Evolutionary conservation across 2,113 vertebrate genomes (phyloP).

Genomic region (Salvelinus fontinalis): DNA sequence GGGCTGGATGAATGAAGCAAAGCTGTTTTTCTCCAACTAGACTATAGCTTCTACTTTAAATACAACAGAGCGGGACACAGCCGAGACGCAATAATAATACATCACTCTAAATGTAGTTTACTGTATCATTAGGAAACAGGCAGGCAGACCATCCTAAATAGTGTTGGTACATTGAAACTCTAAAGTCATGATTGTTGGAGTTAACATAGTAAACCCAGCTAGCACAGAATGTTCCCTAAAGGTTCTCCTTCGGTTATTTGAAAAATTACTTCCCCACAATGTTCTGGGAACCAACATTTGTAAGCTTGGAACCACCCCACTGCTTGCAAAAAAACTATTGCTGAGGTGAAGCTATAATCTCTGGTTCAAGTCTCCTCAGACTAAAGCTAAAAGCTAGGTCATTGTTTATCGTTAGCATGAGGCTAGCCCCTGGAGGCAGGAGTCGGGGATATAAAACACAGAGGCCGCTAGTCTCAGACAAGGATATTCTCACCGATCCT

Average conservation of each 20-base stretch:
- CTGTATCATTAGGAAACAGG: neutral
- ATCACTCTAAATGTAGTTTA: conserved; percentile 7
- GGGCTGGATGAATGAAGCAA: conserved; percentile 46
- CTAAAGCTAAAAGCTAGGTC: conserved; percentile 4
- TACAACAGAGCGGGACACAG: neutral
- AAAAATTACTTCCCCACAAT: too few relatives aligned
- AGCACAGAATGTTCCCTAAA: too few relatives aligned
- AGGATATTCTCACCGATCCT: conserved; percentile 76
- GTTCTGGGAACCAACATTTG: too few relatives aligned
- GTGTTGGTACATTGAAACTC: neutral
- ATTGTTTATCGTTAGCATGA: conserved; percentile 36
- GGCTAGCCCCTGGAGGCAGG: conserved; percentile 35
- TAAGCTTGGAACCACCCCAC: too few relatives aligned
- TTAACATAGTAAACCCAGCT: conserved; percentile 1
- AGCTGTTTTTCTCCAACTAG: conserved; percentile 18
- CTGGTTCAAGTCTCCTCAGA: neutral
- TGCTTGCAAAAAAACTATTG: too few relatives aligned
- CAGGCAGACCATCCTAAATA: neutral
- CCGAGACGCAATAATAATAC: neutral
- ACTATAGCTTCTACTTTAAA: conserved; percentile 44
- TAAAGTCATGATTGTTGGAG: neutral
- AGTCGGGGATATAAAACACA: conserved; percentile 63
- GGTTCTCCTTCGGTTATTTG: too few relatives aligned
- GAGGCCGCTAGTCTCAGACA: conserved; percentile 68
- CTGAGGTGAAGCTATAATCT: neutral